phyloP scores from a whole-genome alignment of 2,113 vertebrate genomes.

The Brachypteracias leptosomus region DNA sequence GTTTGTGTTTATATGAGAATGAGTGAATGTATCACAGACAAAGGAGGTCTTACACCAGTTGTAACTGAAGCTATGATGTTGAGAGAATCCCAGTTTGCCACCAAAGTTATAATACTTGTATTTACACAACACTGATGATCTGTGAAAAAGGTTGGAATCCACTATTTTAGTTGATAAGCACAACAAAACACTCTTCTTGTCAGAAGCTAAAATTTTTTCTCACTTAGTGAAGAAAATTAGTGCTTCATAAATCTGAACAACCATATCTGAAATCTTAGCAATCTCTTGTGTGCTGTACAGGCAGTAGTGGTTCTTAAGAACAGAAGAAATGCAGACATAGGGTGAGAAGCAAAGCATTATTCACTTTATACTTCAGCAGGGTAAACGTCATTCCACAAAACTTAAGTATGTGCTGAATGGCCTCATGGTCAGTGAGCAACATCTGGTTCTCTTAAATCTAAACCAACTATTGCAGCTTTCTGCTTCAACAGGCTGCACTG shows the following conservation, averaged over 20 bases:
- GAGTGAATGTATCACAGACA: background rate
- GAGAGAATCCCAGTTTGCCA: background rate
- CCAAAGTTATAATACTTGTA: background rate
- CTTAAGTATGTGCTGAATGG: background rate
- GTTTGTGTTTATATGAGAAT: background rate
- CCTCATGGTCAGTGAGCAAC: background rate
- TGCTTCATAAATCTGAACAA: background rate
- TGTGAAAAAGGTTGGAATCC: background rate
- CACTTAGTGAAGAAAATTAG: background rate
- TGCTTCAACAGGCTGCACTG: background rate
- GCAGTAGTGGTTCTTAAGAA: background rate
- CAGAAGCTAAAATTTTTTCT: background rate
- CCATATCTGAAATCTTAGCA: background rate
- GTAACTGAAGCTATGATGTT: background rate
- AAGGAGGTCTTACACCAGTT: background rate
- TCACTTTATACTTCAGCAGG: background rate
- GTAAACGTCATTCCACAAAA: background rate
- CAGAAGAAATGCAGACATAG: background rate
- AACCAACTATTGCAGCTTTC: background rate
- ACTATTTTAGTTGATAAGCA: background rate
- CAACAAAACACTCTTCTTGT: background rate
- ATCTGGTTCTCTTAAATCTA: background rate
- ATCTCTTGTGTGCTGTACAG: background rate
- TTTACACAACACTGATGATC: background rate
- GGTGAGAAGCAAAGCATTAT: background rate